phyloP scores from a whole-genome alignment of 2,888 invertebrate species.

The Linnaemya vulpina region DNA sequence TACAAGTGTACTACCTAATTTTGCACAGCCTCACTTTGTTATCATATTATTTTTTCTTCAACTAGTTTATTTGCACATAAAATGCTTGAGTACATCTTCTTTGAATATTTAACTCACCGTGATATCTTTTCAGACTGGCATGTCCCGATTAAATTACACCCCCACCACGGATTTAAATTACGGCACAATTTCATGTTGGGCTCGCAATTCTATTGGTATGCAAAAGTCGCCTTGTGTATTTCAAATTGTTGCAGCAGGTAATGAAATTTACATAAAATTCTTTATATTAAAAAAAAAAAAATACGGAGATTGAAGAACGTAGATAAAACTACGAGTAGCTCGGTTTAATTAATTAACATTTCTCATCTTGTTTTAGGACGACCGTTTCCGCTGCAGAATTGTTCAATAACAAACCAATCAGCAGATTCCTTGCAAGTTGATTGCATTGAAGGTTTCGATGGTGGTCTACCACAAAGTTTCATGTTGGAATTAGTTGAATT shows the following conservation, averaged over 20 bases:
- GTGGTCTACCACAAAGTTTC: constrained; percentile 93
- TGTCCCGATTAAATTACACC: constrained; percentile 90
- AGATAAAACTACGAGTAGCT: not conserved
- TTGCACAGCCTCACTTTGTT: too few species aligned
- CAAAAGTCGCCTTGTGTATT: constrained; percentile 93
- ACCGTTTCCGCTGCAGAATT: constrained; percentile 94
- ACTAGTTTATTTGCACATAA: not conserved
- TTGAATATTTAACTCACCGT: not conserved
- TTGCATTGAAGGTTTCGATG: constrained; percentile 94
- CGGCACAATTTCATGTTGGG: constrained; percentile 94
- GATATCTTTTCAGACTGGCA: constrained; percentile 79
- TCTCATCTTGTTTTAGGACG: constrained; percentile 85
- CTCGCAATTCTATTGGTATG: constrained; percentile 91
- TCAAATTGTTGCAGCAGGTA: constrained; percentile 93
- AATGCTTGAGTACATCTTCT: not conserved
- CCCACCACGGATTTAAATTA: constrained; percentile 94
- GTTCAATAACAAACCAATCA: constrained; percentile 94
- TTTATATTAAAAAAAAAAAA: not conserved
- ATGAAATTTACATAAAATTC: constrained; percentile 67
- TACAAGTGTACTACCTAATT: too few species aligned
- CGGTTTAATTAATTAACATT: constrained; percentile 60
- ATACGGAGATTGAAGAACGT: not conserved
- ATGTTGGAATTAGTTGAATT: constrained; percentile 91
- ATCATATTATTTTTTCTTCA: too few species aligned
- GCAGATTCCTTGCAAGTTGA: constrained; percentile 92